These are phyloP conservation scores for Cygnus olor DNA, from an alignment of 2,797 vertebrate genomes.

Conservation along the genomic window DNA sequence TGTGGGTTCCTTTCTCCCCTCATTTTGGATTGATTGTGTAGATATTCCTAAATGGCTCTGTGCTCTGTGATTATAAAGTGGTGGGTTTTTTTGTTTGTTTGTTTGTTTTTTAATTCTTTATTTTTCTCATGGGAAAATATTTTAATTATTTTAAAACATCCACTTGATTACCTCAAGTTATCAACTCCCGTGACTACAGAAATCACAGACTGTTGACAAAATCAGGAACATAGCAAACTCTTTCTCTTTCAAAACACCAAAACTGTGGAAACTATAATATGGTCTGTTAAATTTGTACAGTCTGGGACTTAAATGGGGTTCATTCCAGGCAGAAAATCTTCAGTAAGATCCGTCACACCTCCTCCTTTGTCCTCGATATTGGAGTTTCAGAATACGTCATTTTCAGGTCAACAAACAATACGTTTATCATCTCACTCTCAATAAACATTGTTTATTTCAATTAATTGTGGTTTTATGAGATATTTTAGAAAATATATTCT, in stretches of 20 bases:
- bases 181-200: neutral
- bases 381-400: neutral
- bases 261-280: neutral
- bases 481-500: constrained; percentile 4
- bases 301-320: neutral
- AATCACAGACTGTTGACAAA: neutral
- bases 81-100: no score
- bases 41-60: neutral
- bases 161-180: neutral
- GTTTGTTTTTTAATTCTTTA: neutral
- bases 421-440: neutral
- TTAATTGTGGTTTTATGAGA: neutral
- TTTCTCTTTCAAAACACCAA: neutral
- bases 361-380: neutral
- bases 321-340: neutral
- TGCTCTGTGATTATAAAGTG: neutral
- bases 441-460: neutral
- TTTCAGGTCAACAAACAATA: neutral
- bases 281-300: neutral
- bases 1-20: neutral
- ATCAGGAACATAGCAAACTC: neutral
- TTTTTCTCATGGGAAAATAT: neutral
- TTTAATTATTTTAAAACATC: neutral
- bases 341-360: neutral
- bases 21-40: neutral